Base-by-base conservation (phyloP, 1,140 invertebrate genomes). In the Drosophila ambigua region DNA sequence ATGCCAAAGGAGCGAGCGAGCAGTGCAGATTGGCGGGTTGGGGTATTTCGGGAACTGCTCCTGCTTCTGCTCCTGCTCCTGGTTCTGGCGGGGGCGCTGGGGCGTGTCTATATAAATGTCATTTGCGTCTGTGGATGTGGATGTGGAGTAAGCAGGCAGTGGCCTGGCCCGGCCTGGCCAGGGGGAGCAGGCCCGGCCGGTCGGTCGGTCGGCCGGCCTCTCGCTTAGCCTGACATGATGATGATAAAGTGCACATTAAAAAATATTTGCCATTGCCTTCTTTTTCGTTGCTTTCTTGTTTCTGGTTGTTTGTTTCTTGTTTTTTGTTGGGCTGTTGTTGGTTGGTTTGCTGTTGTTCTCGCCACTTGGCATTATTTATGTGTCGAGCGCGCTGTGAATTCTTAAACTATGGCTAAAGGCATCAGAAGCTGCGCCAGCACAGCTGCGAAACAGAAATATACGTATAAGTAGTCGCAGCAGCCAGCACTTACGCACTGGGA, bases 231-330 rank as follows among this genome's bases (percentile, higher is more conserved):
- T 76, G 81, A 85, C 81, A 85, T 85, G 81, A 85, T 84, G 77
- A 83, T 83, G 80, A 83, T 84, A 83, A 85, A 85, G 78, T 77
- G 81, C 73, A 85, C 77, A 84, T 85, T 85, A 85, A 85, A 85
- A 85, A 85, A 85, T 85, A 83, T 85, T 84, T 77, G 52, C 54
- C 67, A 71, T 54, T 73, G 80, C 76, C 76, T 60, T 72, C 57
- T 72, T 73, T 84, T 63, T 64, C 54, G 50, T 83, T 74, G 60
- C 65, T 58, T 65, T 50, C 51, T 64, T 45, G 51, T 65, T 63
- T 74, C 26, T 43, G 45, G 26, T 35, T 35, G 9, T 11, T 35
- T 35, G 35, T 35, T 43, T 31, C 15, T 43, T 67, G 28, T 28
- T 68, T 9, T 26, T 61, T 8, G 26, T 52, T 52, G 26, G 16